Conservation (phyloP, 1,140 invertebrate genomes). For the Drosophila nasuta region DNA sequence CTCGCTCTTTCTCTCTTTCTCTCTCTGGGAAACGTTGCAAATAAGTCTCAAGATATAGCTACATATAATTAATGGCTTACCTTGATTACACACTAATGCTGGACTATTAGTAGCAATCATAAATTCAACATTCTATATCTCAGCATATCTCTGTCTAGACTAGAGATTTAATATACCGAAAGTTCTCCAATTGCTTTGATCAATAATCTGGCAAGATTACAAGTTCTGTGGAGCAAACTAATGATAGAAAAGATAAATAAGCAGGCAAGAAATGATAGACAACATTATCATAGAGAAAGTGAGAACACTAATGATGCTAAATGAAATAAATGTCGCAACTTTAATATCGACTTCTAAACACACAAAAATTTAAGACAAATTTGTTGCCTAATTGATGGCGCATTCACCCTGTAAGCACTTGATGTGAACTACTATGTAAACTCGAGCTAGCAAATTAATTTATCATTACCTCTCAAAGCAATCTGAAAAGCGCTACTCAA, state of each 20-base stretch:
- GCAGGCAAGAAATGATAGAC: not conserved
- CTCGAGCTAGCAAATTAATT: constrained; percentile 55
- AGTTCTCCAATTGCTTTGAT: not conserved
- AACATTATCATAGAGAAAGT: no score
- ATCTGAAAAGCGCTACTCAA: constrained; percentile 53
- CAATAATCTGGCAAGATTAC: not conserved
- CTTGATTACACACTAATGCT: constrained; percentile 18
- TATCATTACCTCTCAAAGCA: constrained; percentile 63
- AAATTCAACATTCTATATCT: constrained; percentile 3
- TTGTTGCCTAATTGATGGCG: constrained; percentile 24
- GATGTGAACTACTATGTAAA: constrained; percentile 23
- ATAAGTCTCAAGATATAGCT: not conserved
- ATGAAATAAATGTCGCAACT: no score
- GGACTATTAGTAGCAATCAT: constrained; percentile 12
- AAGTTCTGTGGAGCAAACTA: not conserved
- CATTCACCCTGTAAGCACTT: constrained; percentile 10
- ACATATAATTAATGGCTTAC: constrained; percentile 23
- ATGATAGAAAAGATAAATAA: not conserved
- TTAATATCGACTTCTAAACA: not conserved
- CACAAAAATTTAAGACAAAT: constrained; percentile 21
- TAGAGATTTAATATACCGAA: constrained; percentile 1
- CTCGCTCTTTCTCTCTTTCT: not conserved
- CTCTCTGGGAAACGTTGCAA: not conserved
- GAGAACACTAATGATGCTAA: no score
- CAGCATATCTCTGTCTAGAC: not conserved